A percentile compares a stretch with the other conserved stretches of the same genome.
These are phyloP conservation scores for Poicephalus meyeri DNA, from an alignment of 2,113 vertebrate genomes.

Conservation along the genomic window DNA sequence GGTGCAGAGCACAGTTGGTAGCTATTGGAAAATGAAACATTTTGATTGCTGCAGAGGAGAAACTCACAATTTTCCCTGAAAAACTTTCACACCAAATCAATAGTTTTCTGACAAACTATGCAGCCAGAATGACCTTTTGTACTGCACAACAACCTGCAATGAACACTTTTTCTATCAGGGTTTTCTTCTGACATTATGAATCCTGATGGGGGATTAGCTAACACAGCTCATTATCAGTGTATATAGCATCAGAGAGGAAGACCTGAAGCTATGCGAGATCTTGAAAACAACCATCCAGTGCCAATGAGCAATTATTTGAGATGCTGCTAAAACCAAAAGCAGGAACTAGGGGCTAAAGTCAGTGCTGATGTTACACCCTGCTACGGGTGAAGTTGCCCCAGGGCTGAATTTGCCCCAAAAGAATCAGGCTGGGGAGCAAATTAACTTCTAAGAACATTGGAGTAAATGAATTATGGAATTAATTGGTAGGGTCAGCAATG, in stretches of 20 bases:
- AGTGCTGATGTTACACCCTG: background rate
- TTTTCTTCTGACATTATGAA: constrained; percentile 18
- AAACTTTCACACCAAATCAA: background rate
- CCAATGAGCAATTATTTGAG: background rate
- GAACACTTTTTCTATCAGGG: background rate
- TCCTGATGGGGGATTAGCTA: constrained; percentile 9
- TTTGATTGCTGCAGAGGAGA: background rate
- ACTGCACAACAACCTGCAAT: background rate
- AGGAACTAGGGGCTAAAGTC: background rate
- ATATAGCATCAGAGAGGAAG: background rate
- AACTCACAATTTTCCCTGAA: background rate
- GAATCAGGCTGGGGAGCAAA: background rate
- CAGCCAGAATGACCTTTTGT: constrained; percentile 1
- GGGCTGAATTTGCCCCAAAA: background rate
- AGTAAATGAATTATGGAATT: background rate
- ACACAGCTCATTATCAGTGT: background rate
- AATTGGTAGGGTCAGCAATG: background rate
- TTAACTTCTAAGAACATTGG: background rate
- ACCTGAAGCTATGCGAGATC: background rate
- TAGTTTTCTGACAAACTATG: background rate
- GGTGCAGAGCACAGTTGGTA: background rate
- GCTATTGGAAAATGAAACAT: background rate
- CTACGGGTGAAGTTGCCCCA: background rate
- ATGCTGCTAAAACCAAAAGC: background rate
- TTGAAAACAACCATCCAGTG: background rate